A percentile compares a stretch with the other conserved stretches of the same genome.
Conservation (phyloP, 2,888 invertebrate species). For the Eristalis arbustorum region DNA sequence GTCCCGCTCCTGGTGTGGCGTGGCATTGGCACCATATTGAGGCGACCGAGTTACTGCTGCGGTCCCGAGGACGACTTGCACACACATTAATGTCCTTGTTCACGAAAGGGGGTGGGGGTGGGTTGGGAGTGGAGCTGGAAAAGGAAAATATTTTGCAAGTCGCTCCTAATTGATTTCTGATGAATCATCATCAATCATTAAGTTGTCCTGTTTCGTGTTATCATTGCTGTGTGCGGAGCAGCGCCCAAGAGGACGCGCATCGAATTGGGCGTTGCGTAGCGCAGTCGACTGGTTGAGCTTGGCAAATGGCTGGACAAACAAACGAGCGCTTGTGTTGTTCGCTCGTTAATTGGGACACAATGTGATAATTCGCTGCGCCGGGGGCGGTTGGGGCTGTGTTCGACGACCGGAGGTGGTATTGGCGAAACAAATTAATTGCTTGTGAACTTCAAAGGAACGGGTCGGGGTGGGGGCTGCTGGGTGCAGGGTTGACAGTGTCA, state of each 20-base stretch:
- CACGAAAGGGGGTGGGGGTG: not conserved
- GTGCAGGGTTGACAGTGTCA: slow-evolving; percentile 1
- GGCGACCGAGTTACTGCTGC: not conserved
- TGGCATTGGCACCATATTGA: slow-evolving; percentile 11
- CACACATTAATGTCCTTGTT: slow-evolving; percentile 1
- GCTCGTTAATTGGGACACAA: slow-evolving; percentile 21
- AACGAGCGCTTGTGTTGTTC: slow-evolving; percentile 18
- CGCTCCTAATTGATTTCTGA: slow-evolving; percentile 61
- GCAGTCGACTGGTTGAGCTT: too few relatives aligned
- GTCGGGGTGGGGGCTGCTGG: not conserved
- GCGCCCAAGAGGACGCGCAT: not conserved
- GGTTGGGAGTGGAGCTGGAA: too few relatives aligned
- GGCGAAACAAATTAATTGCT: slow-evolving; percentile 27
- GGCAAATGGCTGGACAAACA: slow-evolving; percentile 10
- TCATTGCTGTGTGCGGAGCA: slow-evolving; percentile 16
- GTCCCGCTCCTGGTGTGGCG: not conserved
- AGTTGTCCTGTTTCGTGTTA: slow-evolving; percentile 42
- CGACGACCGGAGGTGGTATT: not conserved
- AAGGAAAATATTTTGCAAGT: slow-evolving; percentile 32
- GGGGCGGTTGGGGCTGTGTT: not conserved
- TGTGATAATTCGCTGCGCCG: slow-evolving; percentile 2
- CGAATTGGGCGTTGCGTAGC: not conserved
- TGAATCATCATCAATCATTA: slow-evolving; percentile 67
- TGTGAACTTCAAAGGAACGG: slow-evolving; percentile 12
- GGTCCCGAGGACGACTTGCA: not conserved